Evolutionary conservation across 2,888 invertebrate species (phyloP).

Genomic region (Agrilus cyanescens): DNA sequence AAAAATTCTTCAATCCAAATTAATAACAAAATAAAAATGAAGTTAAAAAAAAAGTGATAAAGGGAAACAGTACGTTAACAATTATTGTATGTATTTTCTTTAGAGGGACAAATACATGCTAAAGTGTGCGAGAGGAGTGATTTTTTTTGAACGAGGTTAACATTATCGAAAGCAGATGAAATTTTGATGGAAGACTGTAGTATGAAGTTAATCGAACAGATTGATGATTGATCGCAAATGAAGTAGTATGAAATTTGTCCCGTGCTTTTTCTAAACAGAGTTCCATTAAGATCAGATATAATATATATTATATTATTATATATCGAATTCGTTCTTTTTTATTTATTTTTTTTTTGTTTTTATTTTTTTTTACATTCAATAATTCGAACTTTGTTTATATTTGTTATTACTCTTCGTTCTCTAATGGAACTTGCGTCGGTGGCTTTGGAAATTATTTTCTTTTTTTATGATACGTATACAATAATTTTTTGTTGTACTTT

Average conservation of each 20-base stretch:
- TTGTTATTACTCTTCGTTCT: too few species aligned
- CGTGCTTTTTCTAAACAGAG: constrained; percentile 24
- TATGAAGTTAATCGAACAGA: constrained; percentile 9
- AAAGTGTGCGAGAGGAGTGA: constrained; percentile 21
- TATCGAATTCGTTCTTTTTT: constrained; percentile 7
- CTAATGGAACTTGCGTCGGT: too few species aligned
- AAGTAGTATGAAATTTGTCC: constrained; percentile 33
- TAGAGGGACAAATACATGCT: constrained; percentile 26
- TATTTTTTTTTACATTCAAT: too few species aligned
- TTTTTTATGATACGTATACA: constrained; percentile 1
- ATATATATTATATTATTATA: constrained; percentile 2
- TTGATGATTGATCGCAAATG: constrained; percentile 11
- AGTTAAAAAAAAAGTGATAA: too few species aligned
- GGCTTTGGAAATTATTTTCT: neutral
- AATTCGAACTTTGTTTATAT: too few species aligned
- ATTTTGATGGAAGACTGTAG: constrained; percentile 11
- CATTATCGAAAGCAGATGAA: constrained; percentile 8
- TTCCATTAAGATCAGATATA: constrained; percentile 21
- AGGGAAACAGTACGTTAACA: too few species aligned
- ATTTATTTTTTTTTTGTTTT: constrained; percentile 1
- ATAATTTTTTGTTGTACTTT: constrained; percentile 8
- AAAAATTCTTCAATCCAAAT: too few species aligned
- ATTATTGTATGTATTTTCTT: constrained; percentile 1
- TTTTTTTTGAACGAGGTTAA: constrained; percentile 8
- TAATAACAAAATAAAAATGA: too few species aligned